Evolutionary conservation across 1,140 invertebrate genomes (phyloP).

Genomic region (Neodiprion pinetum): DNA sequence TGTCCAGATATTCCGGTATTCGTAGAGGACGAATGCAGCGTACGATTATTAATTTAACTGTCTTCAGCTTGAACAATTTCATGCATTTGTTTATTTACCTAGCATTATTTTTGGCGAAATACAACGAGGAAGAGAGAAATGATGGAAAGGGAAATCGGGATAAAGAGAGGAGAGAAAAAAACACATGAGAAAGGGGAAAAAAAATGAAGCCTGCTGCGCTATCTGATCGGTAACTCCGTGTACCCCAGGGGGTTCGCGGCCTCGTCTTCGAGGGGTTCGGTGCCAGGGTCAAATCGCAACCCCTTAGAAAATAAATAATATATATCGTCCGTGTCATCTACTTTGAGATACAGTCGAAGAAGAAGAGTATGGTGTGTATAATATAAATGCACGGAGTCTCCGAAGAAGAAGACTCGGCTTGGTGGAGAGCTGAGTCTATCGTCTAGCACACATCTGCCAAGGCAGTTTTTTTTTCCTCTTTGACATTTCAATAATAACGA

Average conservation of each 20-base stretch:
- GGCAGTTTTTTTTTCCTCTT: neutral
- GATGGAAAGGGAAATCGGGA: no score
- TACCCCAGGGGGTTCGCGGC: conserved; percentile 42
- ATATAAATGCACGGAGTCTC: no score
- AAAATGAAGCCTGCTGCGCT: conserved; percentile 29
- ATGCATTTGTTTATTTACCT: no score
- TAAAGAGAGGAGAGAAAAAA: conserved; percentile 25
- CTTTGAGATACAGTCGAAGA: neutral
- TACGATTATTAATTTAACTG: no score
- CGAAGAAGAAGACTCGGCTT: no score
- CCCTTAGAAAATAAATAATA: conserved; percentile 52
- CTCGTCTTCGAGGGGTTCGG: conserved; percentile 28
- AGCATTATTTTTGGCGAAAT: no score
- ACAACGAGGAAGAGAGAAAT: no score
- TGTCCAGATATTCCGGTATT: no score
- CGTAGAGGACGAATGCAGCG: no score
- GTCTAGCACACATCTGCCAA: neutral
- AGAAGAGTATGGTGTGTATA: neutral
- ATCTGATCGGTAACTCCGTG: conserved; percentile 45
- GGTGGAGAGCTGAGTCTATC: no score
- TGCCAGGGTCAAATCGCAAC: conserved; percentile 41
- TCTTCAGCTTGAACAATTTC: no score
- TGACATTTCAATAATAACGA: neutral
- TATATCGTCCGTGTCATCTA: conserved; percentile 37
- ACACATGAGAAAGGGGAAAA: conserved; percentile 26